These are phyloP conservation scores for Nomada fabriciana DNA, from an alignment of 2,888 invertebrate genomes.

Conservation along the genomic window DNA sequence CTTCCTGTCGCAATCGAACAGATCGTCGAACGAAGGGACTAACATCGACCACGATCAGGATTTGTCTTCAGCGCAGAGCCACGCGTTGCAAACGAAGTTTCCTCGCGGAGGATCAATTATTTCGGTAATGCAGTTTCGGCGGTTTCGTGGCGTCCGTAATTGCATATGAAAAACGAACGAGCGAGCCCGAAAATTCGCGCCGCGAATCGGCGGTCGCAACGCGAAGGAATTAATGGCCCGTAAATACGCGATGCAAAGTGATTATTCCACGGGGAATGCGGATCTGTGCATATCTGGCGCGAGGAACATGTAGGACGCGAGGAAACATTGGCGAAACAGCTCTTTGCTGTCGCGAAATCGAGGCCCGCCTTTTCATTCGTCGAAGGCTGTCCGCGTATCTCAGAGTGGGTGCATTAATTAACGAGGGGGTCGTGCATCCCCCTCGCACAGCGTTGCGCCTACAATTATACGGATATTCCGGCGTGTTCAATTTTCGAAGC, in stretches of 20 bases:
- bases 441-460: background rate
- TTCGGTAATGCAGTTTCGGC: background rate
- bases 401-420: background rate
- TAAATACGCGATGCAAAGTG: constrained; percentile 1
- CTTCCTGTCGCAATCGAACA: no score
- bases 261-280: background rate
- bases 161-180: background rate
- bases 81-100: background rate
- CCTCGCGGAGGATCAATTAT: background rate
- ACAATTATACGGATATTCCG: background rate
- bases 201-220: background rate
- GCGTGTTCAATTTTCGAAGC: constrained; percentile 9
- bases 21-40: no score
- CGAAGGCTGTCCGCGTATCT: background rate
- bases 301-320: background rate
- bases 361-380: background rate
- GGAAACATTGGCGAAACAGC: background rate
- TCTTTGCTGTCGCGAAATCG: no score
- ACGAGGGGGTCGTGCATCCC: background rate
- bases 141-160: background rate
- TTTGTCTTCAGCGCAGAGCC: background rate
- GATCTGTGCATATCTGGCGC: background rate
- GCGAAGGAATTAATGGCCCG: constrained; percentile 11
- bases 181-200: background rate
- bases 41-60: background rate